Evolutionary conservation across 2,888 invertebrate species (phyloP).

Genomic region (Volucella zonaria): DNA sequence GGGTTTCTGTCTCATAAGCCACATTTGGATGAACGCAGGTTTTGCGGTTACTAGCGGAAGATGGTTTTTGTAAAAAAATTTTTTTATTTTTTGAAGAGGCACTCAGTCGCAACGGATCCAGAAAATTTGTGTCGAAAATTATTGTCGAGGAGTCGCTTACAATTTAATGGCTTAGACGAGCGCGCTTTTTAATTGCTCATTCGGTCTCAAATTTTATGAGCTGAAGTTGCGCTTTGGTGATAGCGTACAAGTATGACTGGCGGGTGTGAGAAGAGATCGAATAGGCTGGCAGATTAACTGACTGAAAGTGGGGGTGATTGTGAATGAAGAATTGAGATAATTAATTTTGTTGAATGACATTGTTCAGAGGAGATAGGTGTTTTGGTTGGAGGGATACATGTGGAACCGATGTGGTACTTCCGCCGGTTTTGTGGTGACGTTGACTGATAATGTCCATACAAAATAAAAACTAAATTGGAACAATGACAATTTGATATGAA

Average conservation of each 20-base stretch:
- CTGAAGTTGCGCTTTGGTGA: slow-evolving; percentile 60
- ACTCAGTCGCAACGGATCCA: slow-evolving; percentile 41
- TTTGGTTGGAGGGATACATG: too few relatives aligned
- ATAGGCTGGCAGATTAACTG: too few relatives aligned
- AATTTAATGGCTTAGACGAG: slow-evolving; percentile 46
- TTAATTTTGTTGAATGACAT: background rate
- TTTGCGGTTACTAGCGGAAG: slow-evolving; percentile 33
- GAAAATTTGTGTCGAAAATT: slow-evolving; percentile 19
- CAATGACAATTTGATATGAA: too few relatives aligned
- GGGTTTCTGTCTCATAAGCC: slow-evolving; percentile 65
- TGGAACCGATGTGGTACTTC: too few relatives aligned
- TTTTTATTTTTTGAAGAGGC: slow-evolving; percentile 17
- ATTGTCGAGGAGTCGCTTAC: slow-evolving; percentile 37
- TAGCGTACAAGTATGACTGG: slow-evolving; percentile 36
- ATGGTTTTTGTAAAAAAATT: background rate
- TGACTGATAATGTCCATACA: too few relatives aligned
- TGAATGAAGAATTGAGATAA: too few relatives aligned
- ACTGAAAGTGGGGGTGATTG: too few relatives aligned
- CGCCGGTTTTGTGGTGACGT: too few relatives aligned
- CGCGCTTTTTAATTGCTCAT: slow-evolving; percentile 58
- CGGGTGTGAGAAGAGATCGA: too few relatives aligned
- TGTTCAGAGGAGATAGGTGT: background rate
- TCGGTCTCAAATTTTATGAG: slow-evolving; percentile 48
- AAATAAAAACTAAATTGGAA: too few relatives aligned
- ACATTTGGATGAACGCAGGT: slow-evolving; percentile 30